A percentile compares a stretch with the other conserved stretches of the same genome.
Conservation (phyloP, 1,140 invertebrate genomes). For the Trachymyrmex septentrionalis region DNA sequence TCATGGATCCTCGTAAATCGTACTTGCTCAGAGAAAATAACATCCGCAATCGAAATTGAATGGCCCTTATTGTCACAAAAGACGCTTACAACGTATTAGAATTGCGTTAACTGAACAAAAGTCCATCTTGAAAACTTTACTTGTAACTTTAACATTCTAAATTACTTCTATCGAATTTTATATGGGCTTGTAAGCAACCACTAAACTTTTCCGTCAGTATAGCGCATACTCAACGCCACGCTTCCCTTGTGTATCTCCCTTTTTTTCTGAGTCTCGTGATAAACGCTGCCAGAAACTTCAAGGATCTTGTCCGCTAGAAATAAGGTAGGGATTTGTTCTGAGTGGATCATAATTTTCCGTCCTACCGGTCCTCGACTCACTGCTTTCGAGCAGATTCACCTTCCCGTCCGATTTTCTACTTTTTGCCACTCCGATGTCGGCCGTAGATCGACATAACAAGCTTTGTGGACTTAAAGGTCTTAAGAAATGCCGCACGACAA, state of each 20-base stretch:
- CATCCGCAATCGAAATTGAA: neutral
- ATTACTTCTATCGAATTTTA: constrained; percentile 53
- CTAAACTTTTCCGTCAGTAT: constrained; percentile 31
- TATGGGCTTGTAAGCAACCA: neutral
- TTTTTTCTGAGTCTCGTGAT: constrained; percentile 47
- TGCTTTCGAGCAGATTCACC: constrained; percentile 32
- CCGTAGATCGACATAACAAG: constrained; percentile 66
- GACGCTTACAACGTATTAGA: constrained; percentile 1
- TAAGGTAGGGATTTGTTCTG: constrained; percentile 56
- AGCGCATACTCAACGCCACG: constrained; percentile 20
- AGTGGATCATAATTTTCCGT: constrained; percentile 71
- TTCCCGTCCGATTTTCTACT: constrained; percentile 36
- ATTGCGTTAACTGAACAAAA: constrained; percentile 32
- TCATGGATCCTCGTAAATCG: neutral
- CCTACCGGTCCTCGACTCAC: constrained; percentile 43
- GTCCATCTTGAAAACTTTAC: constrained; percentile 3
- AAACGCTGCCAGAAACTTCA: constrained; percentile 61
- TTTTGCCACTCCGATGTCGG: constrained; percentile 5
- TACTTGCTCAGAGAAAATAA: neutral
- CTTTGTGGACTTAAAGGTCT: constrained; percentile 59
- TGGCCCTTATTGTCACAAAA: neutral
- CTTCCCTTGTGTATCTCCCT: constrained; percentile 20
- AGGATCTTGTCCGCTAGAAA: constrained; percentile 53
- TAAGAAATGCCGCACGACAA: constrained; percentile 57
- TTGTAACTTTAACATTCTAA: constrained; percentile 16